Evolutionary conservation across 2,797 vertebrate genomes (phyloP).

Genomic region (Antrozous pallidus): DNA sequence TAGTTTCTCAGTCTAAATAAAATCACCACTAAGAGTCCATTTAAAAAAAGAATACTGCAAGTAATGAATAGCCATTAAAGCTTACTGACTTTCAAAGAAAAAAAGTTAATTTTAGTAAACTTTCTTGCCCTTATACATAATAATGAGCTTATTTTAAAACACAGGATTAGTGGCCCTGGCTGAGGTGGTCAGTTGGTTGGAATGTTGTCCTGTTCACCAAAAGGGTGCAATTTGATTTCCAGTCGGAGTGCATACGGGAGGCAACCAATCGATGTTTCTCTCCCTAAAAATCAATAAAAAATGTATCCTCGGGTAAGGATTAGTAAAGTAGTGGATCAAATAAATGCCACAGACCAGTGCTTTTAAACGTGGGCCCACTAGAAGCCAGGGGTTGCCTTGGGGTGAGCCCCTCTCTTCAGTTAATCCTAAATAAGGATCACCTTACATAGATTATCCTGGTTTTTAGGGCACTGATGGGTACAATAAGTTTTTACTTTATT

Average conservation of each 20-base stretch:
- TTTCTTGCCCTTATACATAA: not conserved
- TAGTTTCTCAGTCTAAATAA: conserved; percentile 18
- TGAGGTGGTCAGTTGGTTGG: not conserved
- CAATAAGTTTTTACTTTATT: not conserved
- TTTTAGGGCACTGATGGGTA: not conserved
- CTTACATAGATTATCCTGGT: not conserved
- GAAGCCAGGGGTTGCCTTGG: not conserved
- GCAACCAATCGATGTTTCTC: not conserved
- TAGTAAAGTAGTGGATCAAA: not conserved
- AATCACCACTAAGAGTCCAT: not conserved
- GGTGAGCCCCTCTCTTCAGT: not conserved
- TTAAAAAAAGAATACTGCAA: too few relatives aligned
- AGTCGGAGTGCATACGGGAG: not conserved
- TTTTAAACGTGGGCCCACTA: not conserved
- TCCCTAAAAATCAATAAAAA: not conserved
- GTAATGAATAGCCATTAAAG: too few relatives aligned
- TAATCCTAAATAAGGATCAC: not conserved
- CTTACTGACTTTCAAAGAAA: too few relatives aligned
- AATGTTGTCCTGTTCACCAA: not conserved
- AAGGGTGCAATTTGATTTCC: not conserved
- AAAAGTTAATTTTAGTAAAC: not conserved
- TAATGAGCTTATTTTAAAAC: not conserved
- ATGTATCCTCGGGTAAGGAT: not conserved
- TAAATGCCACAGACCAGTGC: not conserved
- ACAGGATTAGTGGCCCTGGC: not conserved